Percentiles rank a stretch among this genome's conserved stretches.
Evolutionary conservation across 2,113 vertebrate species (phyloP).

Genomic region (Recurvirostra avosetta): DNA sequence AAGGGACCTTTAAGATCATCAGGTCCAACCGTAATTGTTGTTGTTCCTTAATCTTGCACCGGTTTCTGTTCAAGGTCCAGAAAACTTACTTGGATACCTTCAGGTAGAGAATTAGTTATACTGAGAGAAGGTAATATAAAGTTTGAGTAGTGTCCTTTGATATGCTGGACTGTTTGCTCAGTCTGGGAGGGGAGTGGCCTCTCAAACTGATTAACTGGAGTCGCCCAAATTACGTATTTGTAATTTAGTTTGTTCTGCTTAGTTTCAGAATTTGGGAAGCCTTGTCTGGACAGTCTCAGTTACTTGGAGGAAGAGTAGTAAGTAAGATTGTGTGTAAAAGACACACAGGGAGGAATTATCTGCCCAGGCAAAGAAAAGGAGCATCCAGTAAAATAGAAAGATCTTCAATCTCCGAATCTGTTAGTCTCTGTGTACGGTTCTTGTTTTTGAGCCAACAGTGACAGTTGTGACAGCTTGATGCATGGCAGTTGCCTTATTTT

Average conservation of each 20-base stretch:
- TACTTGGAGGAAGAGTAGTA: neutral
- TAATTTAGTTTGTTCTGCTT: neutral
- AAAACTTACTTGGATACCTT: neutral
- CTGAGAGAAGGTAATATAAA: neutral
- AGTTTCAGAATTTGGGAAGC: neutral
- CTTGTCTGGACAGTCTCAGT: neutral
- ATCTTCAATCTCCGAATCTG: neutral
- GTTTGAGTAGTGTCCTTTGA: neutral
- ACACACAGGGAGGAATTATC: neutral
- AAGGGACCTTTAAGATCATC: too few relatives aligned
- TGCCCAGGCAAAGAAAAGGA: neutral
- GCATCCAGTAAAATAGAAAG: neutral
- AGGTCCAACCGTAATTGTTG: neutral
- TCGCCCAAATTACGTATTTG: rapidly evolving
- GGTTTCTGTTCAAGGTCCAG: neutral
- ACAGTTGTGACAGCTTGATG: neutral
- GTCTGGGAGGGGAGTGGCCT: neutral
- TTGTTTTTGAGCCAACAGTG: neutral
- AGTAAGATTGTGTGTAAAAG: neutral
- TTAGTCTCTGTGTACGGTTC: neutral
- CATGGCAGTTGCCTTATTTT: neutral
- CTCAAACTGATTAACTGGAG: neutral
- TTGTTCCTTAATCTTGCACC: neutral
- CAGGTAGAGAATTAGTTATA: neutral
- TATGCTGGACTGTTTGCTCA: neutral